Conservation (phyloP, 2,797 vertebrate genomes). For the Ctenochaetus hawaiiensis region DNA sequence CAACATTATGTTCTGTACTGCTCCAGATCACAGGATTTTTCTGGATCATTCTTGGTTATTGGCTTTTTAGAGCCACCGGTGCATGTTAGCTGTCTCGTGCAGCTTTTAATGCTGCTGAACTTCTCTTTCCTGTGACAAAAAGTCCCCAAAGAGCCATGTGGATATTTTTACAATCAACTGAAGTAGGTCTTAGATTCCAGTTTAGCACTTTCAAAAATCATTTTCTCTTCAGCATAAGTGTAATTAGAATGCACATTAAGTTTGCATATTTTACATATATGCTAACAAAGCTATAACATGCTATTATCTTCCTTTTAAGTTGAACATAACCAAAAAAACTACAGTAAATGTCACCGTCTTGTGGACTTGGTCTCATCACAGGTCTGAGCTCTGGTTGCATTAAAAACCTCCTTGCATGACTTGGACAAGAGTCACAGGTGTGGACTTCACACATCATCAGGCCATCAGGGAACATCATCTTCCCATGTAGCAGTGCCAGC, state of each 20-base stretch:
- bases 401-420: conserved; percentile 18
- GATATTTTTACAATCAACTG: background rate
- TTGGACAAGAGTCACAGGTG: conserved; percentile 32
- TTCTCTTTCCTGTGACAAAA: background rate
- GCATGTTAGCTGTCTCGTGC: background rate
- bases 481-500: background rate
- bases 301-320: background rate
- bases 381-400: background rate
- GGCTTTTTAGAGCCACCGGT: background rate
- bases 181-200: background rate
- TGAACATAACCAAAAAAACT: background rate
- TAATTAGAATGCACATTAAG: background rate
- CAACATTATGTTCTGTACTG: background rate
- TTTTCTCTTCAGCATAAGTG: background rate
- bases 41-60: background rate
- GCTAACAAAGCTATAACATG: background rate
- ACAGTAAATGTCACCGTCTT: background rate
- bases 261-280: background rate
- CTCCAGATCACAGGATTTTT: no score
- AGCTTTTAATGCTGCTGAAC: background rate
- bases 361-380: background rate
- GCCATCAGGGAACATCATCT: conserved; percentile 27
- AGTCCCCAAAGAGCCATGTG: background rate
- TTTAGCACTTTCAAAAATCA: background rate
- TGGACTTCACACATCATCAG: conserved; percentile 40